Evolutionary conservation across 2,797 vertebrate species (phyloP), one percentile per base, ranked within the genome.

Genomic region (Enoplosus armatus): DNA sequence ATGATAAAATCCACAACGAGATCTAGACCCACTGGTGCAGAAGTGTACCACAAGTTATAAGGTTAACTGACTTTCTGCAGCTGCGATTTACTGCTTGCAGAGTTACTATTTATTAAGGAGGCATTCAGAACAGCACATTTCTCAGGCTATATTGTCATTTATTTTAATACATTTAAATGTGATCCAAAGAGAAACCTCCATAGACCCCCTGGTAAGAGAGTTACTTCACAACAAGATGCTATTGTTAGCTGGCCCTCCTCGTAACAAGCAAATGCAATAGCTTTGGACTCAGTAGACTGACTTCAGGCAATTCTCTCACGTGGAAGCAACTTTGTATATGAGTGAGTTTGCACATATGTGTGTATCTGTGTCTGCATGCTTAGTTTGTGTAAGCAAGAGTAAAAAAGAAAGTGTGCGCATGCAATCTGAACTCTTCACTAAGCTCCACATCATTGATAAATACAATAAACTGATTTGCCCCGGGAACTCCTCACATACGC

Each of bases 371-470:
- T 50, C 64, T 60, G 43, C 31, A 35, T 41, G 5, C 39, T 65
- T 16, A 20, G 22, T 26, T 33, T 62, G 26, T 48, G 41, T 58
- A 45, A 39, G 31, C 2, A 0, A 33, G 18, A 65, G 50, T 33
- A 18, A 59, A 43, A 37, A 53, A 26, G 1, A 26, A 22, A 22
- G 37, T 9, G 24, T 47, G 35, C 58, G 58, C n/a, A n/a, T 39
- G 37, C 37, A 24, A 75, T 62, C 9, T 68, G 27, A 58, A 51
- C 51, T 80, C 55, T 79, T 76, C 56, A 81, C 26, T 35, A 37
- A 55, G 59, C 22, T 35, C 48, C 29, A 47, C 66, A 63, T 79
- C 72, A 79, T 33, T 81, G 70, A 87, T 77, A 62, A 77, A 81
- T 74, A 62, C 58, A 73, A 76, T 50, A 75, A 72, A 82, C 31